Evolutionary conservation across 2,888 invertebrate genomes (phyloP), one percentile per base, ranked within the genome.

Genomic region (Tenthredo scrophulariae): DNA sequence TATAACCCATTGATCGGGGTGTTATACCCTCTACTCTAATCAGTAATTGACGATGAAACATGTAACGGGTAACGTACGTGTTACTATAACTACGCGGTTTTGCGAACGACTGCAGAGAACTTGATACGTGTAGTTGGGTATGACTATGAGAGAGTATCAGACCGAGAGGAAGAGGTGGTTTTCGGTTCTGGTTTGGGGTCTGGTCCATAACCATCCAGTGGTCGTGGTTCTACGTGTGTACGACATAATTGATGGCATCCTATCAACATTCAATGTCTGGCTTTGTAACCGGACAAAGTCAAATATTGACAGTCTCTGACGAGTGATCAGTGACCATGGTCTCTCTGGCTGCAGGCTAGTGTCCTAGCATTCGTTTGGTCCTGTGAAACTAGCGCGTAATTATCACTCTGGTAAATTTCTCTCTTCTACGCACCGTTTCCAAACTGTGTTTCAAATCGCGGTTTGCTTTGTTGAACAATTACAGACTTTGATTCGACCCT

Each of bases 181-280:
- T 9, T n/a, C 15, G 22, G 70, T 33, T 37, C 1, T n/a, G 70
- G 70, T 26, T 33, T 37, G 29, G 37, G 79, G 58, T 86, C 86
- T 84, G 85, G 87, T 70, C 37, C 75, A n/a, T 62, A 46, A 65
- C 65, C 50, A 15, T 18, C 2, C 43, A 40, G 74, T 46, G 33
- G 65, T 22, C 15, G 75, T 50, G 33, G 26, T 10, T 86, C 29
- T 70, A 67, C 9, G 89, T 87, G 90, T 89, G 89, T 90, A 89
- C 90, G 90, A 88, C 89, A 91, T 91, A 91, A 91, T 91, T 91
- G 91, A 91, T 91, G 91, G 91, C 88, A 87, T 88, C 90, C 89
- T 88, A 90, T 89, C 90, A 90, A 90, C 89, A 89, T 89, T 88
- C 87, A 87, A 85, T 85, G 87, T 87, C 88, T 89, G 87, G 87